Evolutionary conservation across 2,113 vertebrate genomes (phyloP).

Genomic region (Cavia aperea): DNA sequence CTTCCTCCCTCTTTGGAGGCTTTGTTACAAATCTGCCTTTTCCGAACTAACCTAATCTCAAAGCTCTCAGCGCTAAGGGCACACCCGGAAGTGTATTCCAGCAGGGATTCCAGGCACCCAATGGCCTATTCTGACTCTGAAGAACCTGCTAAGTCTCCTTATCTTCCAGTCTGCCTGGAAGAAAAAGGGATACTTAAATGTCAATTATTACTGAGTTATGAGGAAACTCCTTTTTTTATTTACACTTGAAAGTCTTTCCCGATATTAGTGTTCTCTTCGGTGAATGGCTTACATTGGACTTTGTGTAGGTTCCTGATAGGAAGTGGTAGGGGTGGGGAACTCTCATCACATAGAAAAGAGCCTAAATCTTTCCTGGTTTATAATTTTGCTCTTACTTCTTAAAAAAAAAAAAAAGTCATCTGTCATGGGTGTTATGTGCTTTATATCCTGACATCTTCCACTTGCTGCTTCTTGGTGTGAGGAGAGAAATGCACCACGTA

Average conservation of each 20-base stretch:
- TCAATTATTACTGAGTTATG: neutral
- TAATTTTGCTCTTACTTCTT: conserved; percentile 23
- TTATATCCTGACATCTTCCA: neutral
- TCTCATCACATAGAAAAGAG: neutral
- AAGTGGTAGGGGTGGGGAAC: neutral
- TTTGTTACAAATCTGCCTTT: neutral
- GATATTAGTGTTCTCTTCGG: neutral
- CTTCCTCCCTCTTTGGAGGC: neutral
- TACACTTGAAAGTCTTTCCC: neutral
- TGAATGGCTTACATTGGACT: neutral
- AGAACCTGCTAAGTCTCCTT: neutral
- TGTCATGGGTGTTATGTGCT: neutral
- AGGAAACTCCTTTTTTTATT: conserved; percentile 43
- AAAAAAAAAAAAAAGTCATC: neutral
- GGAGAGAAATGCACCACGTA: neutral
- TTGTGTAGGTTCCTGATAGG: neutral
- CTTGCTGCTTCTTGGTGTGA: neutral
- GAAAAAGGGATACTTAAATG: neutral
- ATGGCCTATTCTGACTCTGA: neutral
- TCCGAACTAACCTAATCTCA: neutral
- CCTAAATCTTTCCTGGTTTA: neutral
- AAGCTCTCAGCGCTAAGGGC: neutral
- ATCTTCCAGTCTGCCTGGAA: neutral
- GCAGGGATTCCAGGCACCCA: neutral
- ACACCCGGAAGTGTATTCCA: neutral